Base-by-base conservation (phyloP, 2,888 invertebrate genomes). In the Agrotis clavis region DNA sequence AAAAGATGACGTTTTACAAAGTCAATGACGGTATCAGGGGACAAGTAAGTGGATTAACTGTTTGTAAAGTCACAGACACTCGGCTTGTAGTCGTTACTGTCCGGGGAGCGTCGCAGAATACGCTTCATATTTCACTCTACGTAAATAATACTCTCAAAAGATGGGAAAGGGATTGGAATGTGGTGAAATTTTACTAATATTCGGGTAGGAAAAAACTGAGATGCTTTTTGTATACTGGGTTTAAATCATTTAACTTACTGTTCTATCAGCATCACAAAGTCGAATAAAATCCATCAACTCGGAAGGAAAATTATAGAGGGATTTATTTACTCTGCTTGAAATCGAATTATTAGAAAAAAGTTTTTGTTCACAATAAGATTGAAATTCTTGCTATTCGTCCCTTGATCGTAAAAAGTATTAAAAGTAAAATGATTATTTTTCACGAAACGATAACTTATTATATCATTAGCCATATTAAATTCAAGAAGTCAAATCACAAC, bases 31-130 rank as follows among this genome's bases (percentile, higher is more conserved):
- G 35, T 65, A 61, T 71, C 86, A 30, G 16, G 88, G 83, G 87
- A 88, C 71, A 73, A 72, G 84, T 92, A 90, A 92, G 90, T 92
- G 92, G 90, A 92, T 92, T 92, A 91, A 91, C 89, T 90, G 91
- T 90, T 91, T 85, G 85, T 79, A 73, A 85, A 88, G 83, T 84
- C 86, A 87, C 88, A 88, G 88, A 86, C 87, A 86, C 81, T 70
- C 77, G 72, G 67, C 79, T 82, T 79, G 89, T 86, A 86, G 79
- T 82, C 77, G 74, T 77, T 81, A 84, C 81, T 83, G 79, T 76
- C 84, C 72, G 72, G 87, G 86, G 88, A 88, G 68, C 77, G 69
- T 77, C 79, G 79, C 77, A 81, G 82, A 87, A 83, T 83, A 77
- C 81, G 70, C 69, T 86, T 80, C 71, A 86, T 85, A 84, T 88